A percentile compares a stretch with the other conserved stretches of the same genome.
phyloP scores from a whole-genome alignment of 2,113 vertebrate species.

The Silurus asotus region DNA sequence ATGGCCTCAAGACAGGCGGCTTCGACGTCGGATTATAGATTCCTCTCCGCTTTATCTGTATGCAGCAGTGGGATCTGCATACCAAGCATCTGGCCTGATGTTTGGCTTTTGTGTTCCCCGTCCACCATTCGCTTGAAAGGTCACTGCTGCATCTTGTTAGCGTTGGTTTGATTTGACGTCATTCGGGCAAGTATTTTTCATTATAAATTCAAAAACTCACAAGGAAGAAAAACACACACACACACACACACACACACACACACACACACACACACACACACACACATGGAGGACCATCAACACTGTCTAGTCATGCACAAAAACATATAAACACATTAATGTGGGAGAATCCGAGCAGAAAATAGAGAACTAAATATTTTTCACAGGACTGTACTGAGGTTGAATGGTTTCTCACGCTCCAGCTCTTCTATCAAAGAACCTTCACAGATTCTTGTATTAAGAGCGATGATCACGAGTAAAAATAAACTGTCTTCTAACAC shows the following conservation, averaged over 20 bases:
- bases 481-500: not conserved
- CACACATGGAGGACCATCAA: not conserved
- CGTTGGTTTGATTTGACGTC: not conserved
- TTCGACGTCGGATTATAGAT: not conserved
- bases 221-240: not conserved
- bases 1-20: not conserved
- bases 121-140: slow-evolving; percentile 26
- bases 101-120: not conserved
- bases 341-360: slow-evolving; percentile 11
- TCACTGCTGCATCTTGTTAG: not conserved
- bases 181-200: not conserved
- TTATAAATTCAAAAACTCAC: not conserved
- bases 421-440: not conserved
- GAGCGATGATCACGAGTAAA: not conserved
- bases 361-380: not conserved
- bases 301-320: slow-evolving; percentile 16
- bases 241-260: not conserved
- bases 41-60: not conserved
- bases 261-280: slow-evolving; percentile 21
- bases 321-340: not conserved
- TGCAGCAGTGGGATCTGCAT: slow-evolving; percentile 8
- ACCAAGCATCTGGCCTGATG: slow-evolving; percentile 3
- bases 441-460: not conserved
- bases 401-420: not conserved
- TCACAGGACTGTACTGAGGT: not conserved